These are phyloP conservation scores for Eurytoma californica DNA, from an alignment of 2,888 invertebrate species.

Conservation along the genomic window DNA sequence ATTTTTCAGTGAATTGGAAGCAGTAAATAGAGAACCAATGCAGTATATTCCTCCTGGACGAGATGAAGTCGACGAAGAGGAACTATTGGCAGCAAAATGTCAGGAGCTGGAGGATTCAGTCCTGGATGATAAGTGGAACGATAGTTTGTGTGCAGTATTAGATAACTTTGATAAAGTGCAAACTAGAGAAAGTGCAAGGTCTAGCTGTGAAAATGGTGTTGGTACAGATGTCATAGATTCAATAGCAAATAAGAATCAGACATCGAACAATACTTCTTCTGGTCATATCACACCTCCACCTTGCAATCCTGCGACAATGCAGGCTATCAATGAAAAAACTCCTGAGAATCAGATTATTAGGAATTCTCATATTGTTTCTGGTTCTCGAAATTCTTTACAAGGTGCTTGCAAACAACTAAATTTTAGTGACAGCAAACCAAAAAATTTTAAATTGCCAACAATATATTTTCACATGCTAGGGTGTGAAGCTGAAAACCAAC, in stretches of 20 bases:
- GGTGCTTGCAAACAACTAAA: constrained; percentile 53
- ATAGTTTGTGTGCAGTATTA: constrained; percentile 70
- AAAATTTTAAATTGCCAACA: constrained; percentile 77
- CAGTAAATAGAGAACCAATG: background rate
- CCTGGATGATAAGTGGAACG: constrained; percentile 74
- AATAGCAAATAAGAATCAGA: constrained; percentile 50
- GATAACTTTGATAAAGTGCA: constrained; percentile 65
- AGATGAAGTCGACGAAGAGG: constrained; percentile 49
- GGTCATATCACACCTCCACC: constrained; percentile 25
- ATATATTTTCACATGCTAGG: constrained; percentile 78
- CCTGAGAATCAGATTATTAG: constrained; percentile 72
- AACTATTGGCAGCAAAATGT: background rate
- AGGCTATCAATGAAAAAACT: constrained; percentile 77
- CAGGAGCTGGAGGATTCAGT: constrained; percentile 58
- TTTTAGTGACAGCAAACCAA: constrained; percentile 57
- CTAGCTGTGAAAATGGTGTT: constrained; percentile 6
- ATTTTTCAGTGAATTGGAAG: constrained; percentile 69
- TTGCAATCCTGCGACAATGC: constrained; percentile 60
- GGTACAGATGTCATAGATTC: constrained; percentile 46
- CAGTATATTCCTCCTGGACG: constrained; percentile 18
- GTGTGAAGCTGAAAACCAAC: constrained; percentile 75
- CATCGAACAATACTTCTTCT: background rate
- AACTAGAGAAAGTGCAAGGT: background rate
- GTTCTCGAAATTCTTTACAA: constrained; percentile 34
- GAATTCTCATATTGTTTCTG: background rate